phyloP scores from a whole-genome alignment of 2,113 vertebrate genomes.

The Prionailurus viverrinus region DNA sequence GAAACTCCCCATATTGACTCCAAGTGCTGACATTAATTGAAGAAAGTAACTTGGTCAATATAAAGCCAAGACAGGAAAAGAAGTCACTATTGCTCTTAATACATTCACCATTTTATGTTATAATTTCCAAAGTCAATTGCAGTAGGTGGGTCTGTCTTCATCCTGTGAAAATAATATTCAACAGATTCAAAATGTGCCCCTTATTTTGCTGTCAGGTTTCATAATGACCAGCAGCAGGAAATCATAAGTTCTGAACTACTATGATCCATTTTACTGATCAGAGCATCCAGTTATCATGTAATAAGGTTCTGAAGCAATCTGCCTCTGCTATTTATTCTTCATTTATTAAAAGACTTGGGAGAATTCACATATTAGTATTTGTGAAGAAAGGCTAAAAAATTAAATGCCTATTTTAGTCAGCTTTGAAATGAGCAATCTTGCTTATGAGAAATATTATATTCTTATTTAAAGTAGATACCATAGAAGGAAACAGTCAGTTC shows the following conservation, averaged over 20 bases:
- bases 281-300: background rate
- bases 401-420: background rate
- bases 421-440: background rate
- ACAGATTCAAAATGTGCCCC: background rate
- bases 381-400: background rate
- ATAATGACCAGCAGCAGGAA: background rate
- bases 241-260: background rate
- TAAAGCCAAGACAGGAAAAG: conserved; percentile 34
- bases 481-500: background rate
- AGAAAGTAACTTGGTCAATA: conserved; percentile 43
- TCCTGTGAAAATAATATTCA: background rate
- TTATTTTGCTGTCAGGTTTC: background rate
- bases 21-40: conserved; percentile 35
- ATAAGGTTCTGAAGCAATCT: background rate
- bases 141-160: background rate
- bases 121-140: background rate
- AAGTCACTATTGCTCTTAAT: conserved; percentile 21
- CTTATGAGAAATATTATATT: background rate
- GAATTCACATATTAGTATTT: background rate
- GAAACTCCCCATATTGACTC: background rate
- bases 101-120: background rate
- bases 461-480: background rate
- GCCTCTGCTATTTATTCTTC: background rate
- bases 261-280: background rate
- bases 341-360: background rate